Evolutionary conservation across 2,888 invertebrate genomes (phyloP).

Genomic region (Drosophila affinis): DNA sequence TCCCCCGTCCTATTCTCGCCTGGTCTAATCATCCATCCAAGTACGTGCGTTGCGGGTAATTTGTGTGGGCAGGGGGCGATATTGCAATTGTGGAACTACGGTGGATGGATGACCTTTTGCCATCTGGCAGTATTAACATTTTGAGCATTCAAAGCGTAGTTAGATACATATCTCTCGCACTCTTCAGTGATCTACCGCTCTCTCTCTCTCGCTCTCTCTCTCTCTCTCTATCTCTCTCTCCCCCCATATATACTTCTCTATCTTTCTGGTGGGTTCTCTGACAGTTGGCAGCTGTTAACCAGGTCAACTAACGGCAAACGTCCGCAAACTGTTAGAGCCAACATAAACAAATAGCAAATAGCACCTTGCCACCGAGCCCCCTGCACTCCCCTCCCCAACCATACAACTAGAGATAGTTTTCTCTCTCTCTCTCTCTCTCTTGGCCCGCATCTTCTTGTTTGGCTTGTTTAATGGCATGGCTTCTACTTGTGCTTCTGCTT

Average conservation of each 20-base stretch:
- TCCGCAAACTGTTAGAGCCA: conserved; percentile 78
- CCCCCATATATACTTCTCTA: background rate
- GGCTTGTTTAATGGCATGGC: conserved; percentile 20
- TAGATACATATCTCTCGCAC: conserved; percentile 8
- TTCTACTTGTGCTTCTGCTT: conserved; percentile 14
- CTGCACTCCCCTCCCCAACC: conserved; percentile 9
- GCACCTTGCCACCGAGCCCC: conserved; percentile 58
- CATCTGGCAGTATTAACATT: conserved; percentile 34
- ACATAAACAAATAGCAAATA: conserved; percentile 72
- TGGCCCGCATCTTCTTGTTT: conserved; percentile 21
- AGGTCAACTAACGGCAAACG: conserved; percentile 77
- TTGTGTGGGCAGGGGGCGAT: conserved; percentile 23
- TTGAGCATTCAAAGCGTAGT: conserved; percentile 41
- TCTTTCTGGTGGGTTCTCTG: conserved; percentile 21
- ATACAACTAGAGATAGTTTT: background rate
- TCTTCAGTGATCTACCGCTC: background rate
- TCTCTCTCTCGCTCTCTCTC: background rate
- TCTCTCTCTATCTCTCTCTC: background rate
- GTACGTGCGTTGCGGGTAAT: conserved; percentile 33
- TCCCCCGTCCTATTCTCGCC: conserved; percentile 2
- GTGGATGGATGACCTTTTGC: conserved; percentile 42
- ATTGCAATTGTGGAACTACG: background rate
- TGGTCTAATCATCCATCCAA: conserved; percentile 25
- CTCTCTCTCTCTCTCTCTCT: conserved; percentile 6
- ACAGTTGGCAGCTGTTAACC: conserved; percentile 48